Evolutionary conservation across 1,140 invertebrate species (phyloP).

Genomic region (Drosophila nikananu): DNA sequence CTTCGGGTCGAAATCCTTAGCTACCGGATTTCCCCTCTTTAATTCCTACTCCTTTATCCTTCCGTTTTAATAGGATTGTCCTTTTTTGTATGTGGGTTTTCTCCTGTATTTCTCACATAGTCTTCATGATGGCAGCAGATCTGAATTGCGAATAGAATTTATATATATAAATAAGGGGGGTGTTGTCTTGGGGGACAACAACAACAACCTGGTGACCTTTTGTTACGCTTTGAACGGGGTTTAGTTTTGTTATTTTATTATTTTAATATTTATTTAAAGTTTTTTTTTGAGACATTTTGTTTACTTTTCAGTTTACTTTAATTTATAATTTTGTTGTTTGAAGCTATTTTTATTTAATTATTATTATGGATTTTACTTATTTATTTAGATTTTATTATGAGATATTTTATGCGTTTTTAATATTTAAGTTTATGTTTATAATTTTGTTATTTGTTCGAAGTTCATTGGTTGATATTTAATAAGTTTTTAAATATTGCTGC

Average conservation of each 20-base stretch:
- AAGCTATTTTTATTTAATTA: too few species aligned
- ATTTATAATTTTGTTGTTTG: too few species aligned
- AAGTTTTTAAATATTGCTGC: too few species aligned
- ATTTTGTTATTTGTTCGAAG: too few species aligned
- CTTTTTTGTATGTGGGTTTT: not conserved
- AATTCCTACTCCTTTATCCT: not conserved
- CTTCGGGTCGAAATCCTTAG: constrained; percentile 14
- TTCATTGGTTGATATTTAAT: too few species aligned
- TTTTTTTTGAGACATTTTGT: too few species aligned
- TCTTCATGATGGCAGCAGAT: constrained; percentile 37
- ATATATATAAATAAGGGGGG: constrained; percentile 14
- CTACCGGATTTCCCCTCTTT: constrained; percentile 19
- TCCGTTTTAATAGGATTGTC: not conserved
- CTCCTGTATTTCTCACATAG: not conserved
- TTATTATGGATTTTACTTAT: too few species aligned
- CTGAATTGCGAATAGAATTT: constrained; percentile 25
- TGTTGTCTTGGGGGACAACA: constrained; percentile 24
- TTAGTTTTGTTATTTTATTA: not conserved
- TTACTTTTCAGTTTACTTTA: too few species aligned
- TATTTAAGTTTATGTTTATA: too few species aligned
- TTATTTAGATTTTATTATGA: too few species aligned
- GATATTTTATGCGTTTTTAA: too few species aligned
- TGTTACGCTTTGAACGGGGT: constrained; percentile 28
- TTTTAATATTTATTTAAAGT: not conserved
- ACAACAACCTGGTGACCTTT: constrained; percentile 50